A percentile compares a stretch with the other conserved stretches of the same genome.
Conservation (phyloP, 2,888 invertebrate species). For the Drepana falcataria region DNA sequence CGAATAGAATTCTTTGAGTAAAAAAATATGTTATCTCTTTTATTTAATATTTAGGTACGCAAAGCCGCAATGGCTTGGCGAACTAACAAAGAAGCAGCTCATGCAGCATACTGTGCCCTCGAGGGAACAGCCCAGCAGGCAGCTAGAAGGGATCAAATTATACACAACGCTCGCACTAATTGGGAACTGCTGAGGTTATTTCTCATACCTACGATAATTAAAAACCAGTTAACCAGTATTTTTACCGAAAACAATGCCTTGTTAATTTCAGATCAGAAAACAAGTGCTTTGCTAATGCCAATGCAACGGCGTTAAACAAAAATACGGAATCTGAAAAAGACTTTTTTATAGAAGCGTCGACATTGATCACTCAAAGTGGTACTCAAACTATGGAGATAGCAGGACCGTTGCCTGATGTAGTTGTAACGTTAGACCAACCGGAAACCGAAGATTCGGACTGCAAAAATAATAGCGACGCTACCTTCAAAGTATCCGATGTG, state of each 20-base stretch:
- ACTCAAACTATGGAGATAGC: slow-evolving; percentile 44
- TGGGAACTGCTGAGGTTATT: slow-evolving; percentile 84
- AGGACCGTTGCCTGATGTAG: slow-evolving; percentile 44
- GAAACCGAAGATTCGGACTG: slow-evolving; percentile 53
- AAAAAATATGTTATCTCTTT: neutral
- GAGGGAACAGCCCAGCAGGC: slow-evolving; percentile 75
- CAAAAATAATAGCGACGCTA: slow-evolving; percentile 44
- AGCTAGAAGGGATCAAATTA: slow-evolving; percentile 88
- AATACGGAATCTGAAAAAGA: slow-evolving; percentile 51
- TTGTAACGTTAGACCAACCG: slow-evolving; percentile 43
- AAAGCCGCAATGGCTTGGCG: slow-evolving; percentile 90
- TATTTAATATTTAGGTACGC: slow-evolving; percentile 69
- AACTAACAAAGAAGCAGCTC: slow-evolving; percentile 85
- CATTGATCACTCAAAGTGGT: slow-evolving; percentile 29
- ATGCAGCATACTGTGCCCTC: slow-evolving; percentile 82
- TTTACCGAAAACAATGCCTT: neutral
- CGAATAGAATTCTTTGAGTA: neutral
- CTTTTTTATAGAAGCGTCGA: slow-evolving; percentile 40
- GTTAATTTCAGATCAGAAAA: slow-evolving; percentile 79
- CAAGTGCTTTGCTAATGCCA: slow-evolving; percentile 66
- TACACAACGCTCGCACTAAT: slow-evolving; percentile 91
- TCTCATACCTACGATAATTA: neutral
- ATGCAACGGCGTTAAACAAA: slow-evolving; percentile 45
- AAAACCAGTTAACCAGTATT: no score
- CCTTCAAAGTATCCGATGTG: slow-evolving; percentile 37